Evolutionary conservation across 2,797 vertebrate species (phyloP), one percentile per base, ranked within the genome.

Genomic region (Diplodus puntazzo): DNA sequence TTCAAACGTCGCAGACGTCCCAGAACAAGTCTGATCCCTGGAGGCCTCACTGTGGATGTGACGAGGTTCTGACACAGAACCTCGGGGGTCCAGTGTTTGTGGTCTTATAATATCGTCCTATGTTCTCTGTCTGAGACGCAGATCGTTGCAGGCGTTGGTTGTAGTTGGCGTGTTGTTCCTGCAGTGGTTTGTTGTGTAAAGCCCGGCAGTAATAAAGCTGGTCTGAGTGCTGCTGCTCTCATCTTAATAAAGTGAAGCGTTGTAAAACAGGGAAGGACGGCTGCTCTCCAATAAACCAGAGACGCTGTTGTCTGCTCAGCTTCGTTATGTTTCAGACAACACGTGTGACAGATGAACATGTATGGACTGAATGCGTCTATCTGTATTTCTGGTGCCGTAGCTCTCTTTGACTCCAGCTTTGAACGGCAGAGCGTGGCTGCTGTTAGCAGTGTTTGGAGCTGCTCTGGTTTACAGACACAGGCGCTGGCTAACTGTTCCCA

Each of bases 401-500:
- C n/a, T n/a, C 0, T 45, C 12, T 45, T 2, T 45, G 46, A 16
- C 16, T 16, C 2, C 46, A 48, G 46, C 46, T 48, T 5, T 48
- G 11, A 43, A 13, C 45, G 16, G 27, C 45, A 5, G 2, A 30
- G 50, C 34, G 39, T 62, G n/a, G 54, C 2, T 27, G 57, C 13
- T 63, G 66, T 48, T 64, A 23, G 0, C 20, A 21, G n/a, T 39
- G 43, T 73, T 57, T 27, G 45, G 30, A 11, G 45, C 12, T 18
- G 78, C 16, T 39, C 48, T 55, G 71, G 50, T 63, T 81, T 54
- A 25, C n/a, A 0, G 58, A 42, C 30, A 23, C 61, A 77, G 70
- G 71, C 20, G 59, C 67, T 64, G 18, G 45, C 34, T 83, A 83
- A 83, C 42, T 45, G 60, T 0, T 81, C 67, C 81, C 84, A 83